Percentiles rank a stretch among this genome's conserved stretches.
Evolutionary conservation across 2,888 invertebrate species (phyloP).

Genomic region (Drosophila robusta): DNA sequence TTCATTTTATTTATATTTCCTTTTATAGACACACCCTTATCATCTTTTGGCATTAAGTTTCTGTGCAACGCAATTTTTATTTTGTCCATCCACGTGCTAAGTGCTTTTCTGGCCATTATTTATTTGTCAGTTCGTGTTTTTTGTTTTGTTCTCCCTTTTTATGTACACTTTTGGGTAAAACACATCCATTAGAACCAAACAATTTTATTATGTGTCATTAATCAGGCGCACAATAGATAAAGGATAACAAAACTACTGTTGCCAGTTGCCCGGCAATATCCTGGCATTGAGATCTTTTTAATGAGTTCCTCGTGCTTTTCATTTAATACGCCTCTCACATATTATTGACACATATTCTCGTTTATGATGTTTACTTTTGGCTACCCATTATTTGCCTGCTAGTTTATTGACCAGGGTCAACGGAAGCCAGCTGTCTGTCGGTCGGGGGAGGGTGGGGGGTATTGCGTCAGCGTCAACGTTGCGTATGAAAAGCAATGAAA

Average conservation of each 20-base stretch:
- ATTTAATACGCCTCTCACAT: slow-evolving; percentile 16
- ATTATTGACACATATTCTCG: slow-evolving; percentile 59
- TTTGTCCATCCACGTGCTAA: slow-evolving; percentile 33
- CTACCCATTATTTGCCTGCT: slow-evolving; percentile 39
- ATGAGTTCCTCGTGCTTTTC: slow-evolving; percentile 32
- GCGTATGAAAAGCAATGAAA: slow-evolving; percentile 58
- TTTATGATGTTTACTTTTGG: slow-evolving; percentile 52
- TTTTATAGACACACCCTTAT: slow-evolving; percentile 1
- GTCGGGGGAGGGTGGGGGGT: slow-evolving; percentile 8
- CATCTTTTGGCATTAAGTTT: slow-evolving; percentile 2
- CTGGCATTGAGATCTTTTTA: slow-evolving; percentile 32
- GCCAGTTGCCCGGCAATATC: slow-evolving; percentile 5
- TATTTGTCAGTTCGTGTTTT: slow-evolving; percentile 2
- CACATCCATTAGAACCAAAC: slow-evolving; percentile 28
- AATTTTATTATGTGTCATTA: slow-evolving; percentile 51
- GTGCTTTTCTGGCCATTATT: slow-evolving; percentile 33
- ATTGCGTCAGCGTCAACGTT: slow-evolving; percentile 65
- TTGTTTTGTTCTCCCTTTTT: slow-evolving; percentile 2
- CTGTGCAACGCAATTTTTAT: slow-evolving; percentile 7
- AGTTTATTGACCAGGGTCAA: slow-evolving; percentile 74
- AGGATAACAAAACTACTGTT: slow-evolving; percentile 11
- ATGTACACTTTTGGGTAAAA: slow-evolving; percentile 17
- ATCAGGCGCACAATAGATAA: slow-evolving; percentile 47
- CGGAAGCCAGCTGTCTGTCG: slow-evolving; percentile 62
- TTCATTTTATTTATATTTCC: neutral